Base-by-base conservation (phyloP, 2,888 invertebrate genomes). In the Diadegma fenestrale region DNA sequence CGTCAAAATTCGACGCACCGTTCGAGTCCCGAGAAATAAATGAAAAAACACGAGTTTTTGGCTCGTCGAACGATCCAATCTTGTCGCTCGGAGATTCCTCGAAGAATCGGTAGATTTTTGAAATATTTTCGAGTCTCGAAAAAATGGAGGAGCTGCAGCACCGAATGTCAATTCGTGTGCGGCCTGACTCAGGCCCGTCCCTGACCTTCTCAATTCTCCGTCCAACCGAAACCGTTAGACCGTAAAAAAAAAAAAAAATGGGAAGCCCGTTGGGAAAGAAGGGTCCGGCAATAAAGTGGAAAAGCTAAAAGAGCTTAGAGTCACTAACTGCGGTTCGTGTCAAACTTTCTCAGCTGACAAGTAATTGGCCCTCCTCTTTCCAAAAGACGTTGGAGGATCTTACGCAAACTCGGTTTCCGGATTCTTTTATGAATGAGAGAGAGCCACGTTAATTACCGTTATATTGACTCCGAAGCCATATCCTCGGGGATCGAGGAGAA, bases 391-490 rank as follows among this genome's bases (percentile, higher is more conserved):
- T 5, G 1, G 26, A 61, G 61, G 10, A 17, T 33, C 22, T 75
- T 75, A 45, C 30, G 68, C 58, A 71, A 37, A 37, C 43, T 33
- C 33, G 19, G 26, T 66, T 82, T 22, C 41, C 54, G 68, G 41
- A 51, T 77, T 26, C 30, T 61, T 76, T 79, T 48, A 71, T 85
- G 85, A 85, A 82, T 82, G 82, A 61, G 73, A 54, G 73, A 54
- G 80, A 33, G 41, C 26, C 30, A 79, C 85, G 82, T 71, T 82
- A 66, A 85, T 82, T 80, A 76, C 82, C 76, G 85, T 85, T 85
- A 80, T 72, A 48, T 63, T 33, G 71, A 48, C 58, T 78, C 37
- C 51, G 33, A 30, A 51, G 84, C 26, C 7, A 51, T 43, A 17
- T 48, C n/a, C 45, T 75, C 22, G 61, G 69, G 33, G 41, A 14